These are phyloP conservation scores for Sphaerodactylus townsendi DNA, from an alignment of 2,113 vertebrate genomes.

Conservation along the genomic window DNA sequence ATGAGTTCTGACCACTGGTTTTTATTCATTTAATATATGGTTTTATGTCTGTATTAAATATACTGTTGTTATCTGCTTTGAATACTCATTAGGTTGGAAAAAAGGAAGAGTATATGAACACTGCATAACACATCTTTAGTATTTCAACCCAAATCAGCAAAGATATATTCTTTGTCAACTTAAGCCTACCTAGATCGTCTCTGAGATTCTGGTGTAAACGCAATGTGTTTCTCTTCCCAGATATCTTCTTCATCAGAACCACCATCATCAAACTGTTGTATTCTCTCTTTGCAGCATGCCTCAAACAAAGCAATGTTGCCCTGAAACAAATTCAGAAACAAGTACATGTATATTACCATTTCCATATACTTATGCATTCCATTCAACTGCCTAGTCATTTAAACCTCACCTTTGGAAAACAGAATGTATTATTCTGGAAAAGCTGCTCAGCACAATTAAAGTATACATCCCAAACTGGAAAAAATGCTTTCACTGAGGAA, in stretches of 20 bases:
- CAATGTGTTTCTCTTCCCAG: constrained; percentile 96
- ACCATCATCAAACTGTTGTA: constrained; percentile 97
- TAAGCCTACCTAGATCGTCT: constrained; percentile 85
- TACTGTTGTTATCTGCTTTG: no score
- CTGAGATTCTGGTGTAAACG: constrained; percentile 91
- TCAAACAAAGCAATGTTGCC: constrained; percentile 98
- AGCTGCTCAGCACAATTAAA: neutral
- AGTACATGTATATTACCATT: neutral
- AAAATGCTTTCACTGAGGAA: neutral
- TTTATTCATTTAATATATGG: no score
- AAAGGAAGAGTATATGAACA: no score
- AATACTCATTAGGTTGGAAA: no score
- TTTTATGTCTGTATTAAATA: no score
- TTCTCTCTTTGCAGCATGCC: constrained; percentile 96
- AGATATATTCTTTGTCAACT: neutral
- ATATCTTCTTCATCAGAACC: constrained; percentile 99
- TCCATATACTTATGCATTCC: neutral
- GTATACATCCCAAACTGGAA: neutral
- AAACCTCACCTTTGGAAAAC: neutral
- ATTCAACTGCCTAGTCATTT: neutral
- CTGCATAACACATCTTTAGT: neutral
- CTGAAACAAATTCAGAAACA: constrained; percentile 64
- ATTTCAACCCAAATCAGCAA: neutral
- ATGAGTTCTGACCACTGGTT: no score
- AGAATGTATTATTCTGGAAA: neutral